Conservation (phyloP, 1,140 invertebrate species). For the Conopomorpha cramerella region DNA sequence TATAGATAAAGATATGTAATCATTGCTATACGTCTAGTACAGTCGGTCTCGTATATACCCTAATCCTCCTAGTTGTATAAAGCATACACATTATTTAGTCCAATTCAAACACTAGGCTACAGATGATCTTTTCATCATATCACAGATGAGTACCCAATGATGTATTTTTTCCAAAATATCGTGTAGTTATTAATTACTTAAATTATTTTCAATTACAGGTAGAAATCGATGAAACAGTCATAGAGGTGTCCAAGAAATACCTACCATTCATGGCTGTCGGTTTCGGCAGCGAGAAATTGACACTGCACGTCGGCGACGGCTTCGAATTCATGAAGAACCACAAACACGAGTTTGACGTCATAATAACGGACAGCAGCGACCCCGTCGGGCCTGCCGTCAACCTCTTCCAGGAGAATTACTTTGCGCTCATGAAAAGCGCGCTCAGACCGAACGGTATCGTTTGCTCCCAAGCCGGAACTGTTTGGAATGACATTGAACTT, state of each 20-base stretch:
- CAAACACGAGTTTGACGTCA: slow-evolving; percentile 89
- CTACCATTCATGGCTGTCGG: slow-evolving; percentile 90
- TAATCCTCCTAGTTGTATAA: too few relatives aligned
- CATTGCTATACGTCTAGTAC: too few relatives aligned
- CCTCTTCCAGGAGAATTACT: slow-evolving; percentile 85
- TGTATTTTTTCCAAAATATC: too few relatives aligned
- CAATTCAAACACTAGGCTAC: too few relatives aligned
- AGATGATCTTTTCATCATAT: too few relatives aligned
- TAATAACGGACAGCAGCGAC: slow-evolving; percentile 98
- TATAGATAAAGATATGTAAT: too few relatives aligned
- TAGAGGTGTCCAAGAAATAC: slow-evolving; percentile 90
- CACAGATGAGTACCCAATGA: too few relatives aligned
- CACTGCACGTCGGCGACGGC: slow-evolving; percentile 88
- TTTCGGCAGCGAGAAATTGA: slow-evolving; percentile 83
- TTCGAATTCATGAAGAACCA: slow-evolving; percentile 93
- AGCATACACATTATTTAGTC: too few relatives aligned
- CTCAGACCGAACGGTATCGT: slow-evolving; percentile 86
- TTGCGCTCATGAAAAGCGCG: slow-evolving; percentile 82
- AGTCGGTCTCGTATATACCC: too few relatives aligned
- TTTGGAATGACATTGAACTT: slow-evolving; percentile 85
- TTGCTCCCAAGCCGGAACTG: slow-evolving; percentile 91
- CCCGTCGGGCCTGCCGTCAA: slow-evolving; percentile 82
- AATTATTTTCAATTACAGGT: too few relatives aligned
- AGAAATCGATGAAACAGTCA: slow-evolving; percentile 92
- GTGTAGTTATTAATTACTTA: too few relatives aligned